Base-by-base conservation (phyloP, 2,888 invertebrate genomes). In the Zeuzera pyrina region DNA sequence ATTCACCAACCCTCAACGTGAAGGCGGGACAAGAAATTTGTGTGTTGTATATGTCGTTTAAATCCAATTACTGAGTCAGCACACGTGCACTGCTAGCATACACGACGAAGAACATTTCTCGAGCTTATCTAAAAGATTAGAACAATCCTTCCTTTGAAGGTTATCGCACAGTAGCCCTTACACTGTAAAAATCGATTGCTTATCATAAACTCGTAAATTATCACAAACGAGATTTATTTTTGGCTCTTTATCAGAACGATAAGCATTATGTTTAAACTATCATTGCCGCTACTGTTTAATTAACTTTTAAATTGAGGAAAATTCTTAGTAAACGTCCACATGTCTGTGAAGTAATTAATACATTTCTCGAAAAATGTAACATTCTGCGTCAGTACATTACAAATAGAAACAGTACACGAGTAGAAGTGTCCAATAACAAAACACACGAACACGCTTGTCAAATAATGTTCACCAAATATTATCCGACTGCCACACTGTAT, bases 361-460 rank as follows among this genome's bases (percentile, higher is more conserved):
- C 30, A 10, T 31, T 52, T 62, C 63, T 62, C 64, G 63, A 71
- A 74, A 69, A 65, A 56, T 57, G 53, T 55, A 58, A 57, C 56
- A 53, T 61, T 51, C 52, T 54, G 53, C 61, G 66, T 65, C 64
- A 64, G 54, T 52, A 58, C 65, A 70, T 63, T 56, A 49, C 70
- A 76, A 78, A 78, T 57, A 73, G 64, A 62, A 63, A 71, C 57
- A 15, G 68, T 71, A 58, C 68, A 57, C 60, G 57, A 70, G 70
- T 68, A 53, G 66, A 72, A 72, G 79, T 81, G 74, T 78, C 73
- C 77, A 72, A 69, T 78, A 62, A 73, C 78, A 76, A 71, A 76
- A 64, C 72, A 68, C 63, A 74, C 69, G 71, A 70, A 72, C 77
- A 72, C 70, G 71, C 72, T 73, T 70, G 69, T 68, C 79, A 81